Percentiles rank a stretch among this genome's conserved stretches.
Conservation (phyloP, 2,113 vertebrate species). For the Bungarus multicinctus region DNA sequence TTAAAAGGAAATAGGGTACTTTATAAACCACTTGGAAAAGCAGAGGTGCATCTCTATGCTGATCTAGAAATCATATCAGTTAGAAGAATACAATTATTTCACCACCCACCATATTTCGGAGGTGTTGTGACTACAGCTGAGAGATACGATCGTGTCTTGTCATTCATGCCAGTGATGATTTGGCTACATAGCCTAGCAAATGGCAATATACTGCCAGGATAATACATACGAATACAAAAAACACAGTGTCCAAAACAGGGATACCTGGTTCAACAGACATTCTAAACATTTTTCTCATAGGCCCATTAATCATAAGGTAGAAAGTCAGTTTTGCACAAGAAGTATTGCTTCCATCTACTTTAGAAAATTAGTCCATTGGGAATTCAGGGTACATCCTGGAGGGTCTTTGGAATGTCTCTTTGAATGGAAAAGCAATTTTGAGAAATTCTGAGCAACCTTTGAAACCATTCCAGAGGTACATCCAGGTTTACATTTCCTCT, state of each 20-base stretch:
- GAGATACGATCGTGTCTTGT: slow-evolving; percentile 40
- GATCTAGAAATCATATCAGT: slow-evolving; percentile 20
- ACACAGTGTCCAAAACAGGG: slow-evolving; percentile 17
- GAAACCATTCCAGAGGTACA: neutral
- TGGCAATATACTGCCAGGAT: neutral
- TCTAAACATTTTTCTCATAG: slow-evolving; percentile 30
- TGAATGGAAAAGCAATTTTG: neutral
- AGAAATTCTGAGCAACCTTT: neutral
- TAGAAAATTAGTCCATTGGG: neutral
- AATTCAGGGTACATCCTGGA: neutral
- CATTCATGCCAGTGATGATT: slow-evolving; percentile 42
- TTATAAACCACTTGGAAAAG: slow-evolving; percentile 2
- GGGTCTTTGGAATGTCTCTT: neutral
- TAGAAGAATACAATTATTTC: neutral
- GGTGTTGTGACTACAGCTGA: slow-evolving; percentile 10
- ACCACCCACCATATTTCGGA: slow-evolving; percentile 28
- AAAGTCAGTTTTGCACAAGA: slow-evolving; percentile 28
- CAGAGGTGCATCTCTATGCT: slow-evolving; percentile 13
- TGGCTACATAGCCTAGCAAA: slow-evolving; percentile 39
- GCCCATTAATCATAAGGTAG: slow-evolving; percentile 37
- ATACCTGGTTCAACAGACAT: slow-evolving; percentile 22
- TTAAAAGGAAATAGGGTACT: neutral
- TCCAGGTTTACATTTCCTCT: neutral
- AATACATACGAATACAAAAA: slow-evolving; percentile 31
- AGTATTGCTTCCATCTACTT: slow-evolving; percentile 1